Base-by-base conservation (phyloP, 2,113 vertebrate genomes). In the Chaetorhynchus papuensis region DNA sequence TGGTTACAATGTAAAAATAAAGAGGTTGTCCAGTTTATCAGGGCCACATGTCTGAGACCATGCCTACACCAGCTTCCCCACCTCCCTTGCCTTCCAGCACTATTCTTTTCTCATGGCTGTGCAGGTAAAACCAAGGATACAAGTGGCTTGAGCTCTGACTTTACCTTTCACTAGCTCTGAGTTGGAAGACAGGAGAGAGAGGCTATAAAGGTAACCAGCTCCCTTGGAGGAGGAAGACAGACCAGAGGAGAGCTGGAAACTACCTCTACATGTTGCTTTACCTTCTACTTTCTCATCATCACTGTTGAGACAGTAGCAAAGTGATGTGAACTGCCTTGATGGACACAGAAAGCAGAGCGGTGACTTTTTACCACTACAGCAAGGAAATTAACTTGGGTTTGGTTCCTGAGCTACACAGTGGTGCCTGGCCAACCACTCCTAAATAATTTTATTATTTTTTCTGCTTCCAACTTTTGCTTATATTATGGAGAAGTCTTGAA, bases 131-230 rank as follows among this genome's bases (percentile, higher is more conserved):
- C 13, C 9, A 59, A 78, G 17, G 8, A 81, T 45, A 42, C 6
- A 69, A 37, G 6, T 0, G 0, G 7, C 27, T 44, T 60, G 23
- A 22, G 5, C 37, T 77, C 44, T 50, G 33, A 39, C 14, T 64
- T 72, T n/a, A 44, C 24, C 20, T 77, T 91, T 52, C 63, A 42
- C 8, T n/a, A 87, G 12, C 35, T 89, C 68, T 50, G 41, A 65
- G 44, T 0, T 50, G 72, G 59, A 89, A 81, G 45, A 59, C 15
- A 50, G 31, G 33, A 87, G 35, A 65, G 9, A 87, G 35, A 65
- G 9, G 10, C n/a, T 83, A 35, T 42, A 63, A 65, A 89, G 10
- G 27, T 53, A 76, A 60, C 4, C 1, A 6, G 3, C 9, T 86
- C 20, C 30, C n/a, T 65, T 26, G 63, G 41, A 79, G 28, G 13